Evolutionary conservation across 2,113 vertebrate genomes (phyloP).

Genomic region (Paracanthobrama guichenoti): DNA sequence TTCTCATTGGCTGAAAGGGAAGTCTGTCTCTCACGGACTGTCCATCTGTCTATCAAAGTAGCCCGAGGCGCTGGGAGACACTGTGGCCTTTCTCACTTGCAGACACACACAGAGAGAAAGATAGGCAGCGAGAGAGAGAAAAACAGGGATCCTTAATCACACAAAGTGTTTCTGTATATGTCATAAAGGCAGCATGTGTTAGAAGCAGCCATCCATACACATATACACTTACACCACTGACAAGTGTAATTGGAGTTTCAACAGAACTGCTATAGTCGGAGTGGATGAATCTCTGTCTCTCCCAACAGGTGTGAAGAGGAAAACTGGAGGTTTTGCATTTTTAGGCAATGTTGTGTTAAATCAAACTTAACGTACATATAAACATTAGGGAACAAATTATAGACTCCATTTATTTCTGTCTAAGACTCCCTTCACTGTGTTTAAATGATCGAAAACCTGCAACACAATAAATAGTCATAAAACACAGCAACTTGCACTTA

Average conservation of each 20-base stretch:
- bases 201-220: slow-evolving; percentile 23
- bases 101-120: slow-evolving; percentile 20
- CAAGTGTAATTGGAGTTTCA: slow-evolving; percentile 51
- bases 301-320: not conserved
- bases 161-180: slow-evolving; percentile 32
- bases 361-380: not conserved
- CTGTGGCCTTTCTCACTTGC: slow-evolving; percentile 40
- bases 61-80: slow-evolving; percentile 45
- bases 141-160: not conserved
- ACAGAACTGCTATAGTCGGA: slow-evolving; percentile 24
- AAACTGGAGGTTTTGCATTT: not conserved
- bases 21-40: slow-evolving; percentile 48
- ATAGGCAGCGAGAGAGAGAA: not conserved
- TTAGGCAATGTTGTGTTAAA: not conserved
- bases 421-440: not conserved
- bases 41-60: slow-evolving; percentile 57
- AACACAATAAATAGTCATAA: not conserved
- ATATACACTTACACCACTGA: slow-evolving; percentile 28
- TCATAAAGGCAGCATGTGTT: slow-evolving; percentile 43
- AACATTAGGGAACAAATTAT: slow-evolving; percentile 15
- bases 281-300: slow-evolving; percentile 44
- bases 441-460: not conserved
- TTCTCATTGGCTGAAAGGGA: slow-evolving; percentile 53
- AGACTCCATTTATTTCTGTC: not conserved
- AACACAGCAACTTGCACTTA: not conserved